Evolutionary conservation across 2,113 vertebrate genomes (phyloP), one percentile per base, ranked within the genome.

Genomic region (Rutilus rutilus): DNA sequence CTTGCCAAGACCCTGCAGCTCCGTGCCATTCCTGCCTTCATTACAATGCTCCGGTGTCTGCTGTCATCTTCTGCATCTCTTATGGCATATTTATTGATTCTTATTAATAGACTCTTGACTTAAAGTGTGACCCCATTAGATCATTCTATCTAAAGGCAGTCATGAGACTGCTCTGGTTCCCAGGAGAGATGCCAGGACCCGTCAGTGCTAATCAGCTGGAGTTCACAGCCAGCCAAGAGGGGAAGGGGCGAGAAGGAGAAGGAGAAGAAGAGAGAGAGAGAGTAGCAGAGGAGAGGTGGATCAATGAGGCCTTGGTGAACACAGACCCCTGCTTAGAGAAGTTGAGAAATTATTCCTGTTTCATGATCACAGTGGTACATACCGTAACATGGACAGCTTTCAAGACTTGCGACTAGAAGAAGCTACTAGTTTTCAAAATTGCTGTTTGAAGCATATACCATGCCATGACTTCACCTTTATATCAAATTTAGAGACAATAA

Each of bases 41-140:
- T 87, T 85, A 83, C 87, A 88, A 89, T 90, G 90, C 87, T 76
- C 82, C 78, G 71, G 80, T 90, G 79, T 89, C 85, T 89, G 87
- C 88, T 79, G 79, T 89, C 87, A 47, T 89, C 87, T 87, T 89
- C 81, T 88, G 88, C 78, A 84, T 93, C 73, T 91, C 84, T 90
- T 91, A 90, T 91, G 87, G 83, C 90, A 85, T 89, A 88, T 90
- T 91, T 93, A 94, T 92, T 92, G 90, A 93, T 93, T 92, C 90
- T 92, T 87, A 92, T 91, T 91, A 92, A 92, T 89, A 92, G 91
- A 92, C 89, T 92, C 89, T 93, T 91, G 87, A 92, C 89, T 92
- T 90, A 90, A 91, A 91, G 90, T 92, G 88, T 90, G 90, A 92
- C 91, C 92, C 91, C 92, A 93, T 94, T 92, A 93, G 92, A 94